Evolutionary conservation across 2,888 invertebrate genomes (phyloP).

Genomic region (Stenchaetothrips biformis): DNA sequence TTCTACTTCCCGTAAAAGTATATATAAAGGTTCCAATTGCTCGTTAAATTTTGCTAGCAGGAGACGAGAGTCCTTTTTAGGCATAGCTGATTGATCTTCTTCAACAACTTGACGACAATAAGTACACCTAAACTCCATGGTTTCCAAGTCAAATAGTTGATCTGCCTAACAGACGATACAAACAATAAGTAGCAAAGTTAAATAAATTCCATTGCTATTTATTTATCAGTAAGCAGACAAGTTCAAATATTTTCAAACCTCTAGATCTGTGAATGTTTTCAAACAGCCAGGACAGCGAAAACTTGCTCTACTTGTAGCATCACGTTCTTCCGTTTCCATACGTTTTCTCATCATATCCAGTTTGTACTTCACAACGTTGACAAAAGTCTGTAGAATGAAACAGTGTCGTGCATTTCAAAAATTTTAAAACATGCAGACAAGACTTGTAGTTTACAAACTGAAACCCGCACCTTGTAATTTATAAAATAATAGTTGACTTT

Average conservation of each 20-base stretch:
- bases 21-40: conserved; percentile 87
- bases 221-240: conserved; percentile 28
- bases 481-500: conserved; percentile 97
- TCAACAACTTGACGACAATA: conserved; percentile 85
- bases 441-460: neutral
- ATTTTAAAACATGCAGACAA: neutral
- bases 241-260: conserved; percentile 52
- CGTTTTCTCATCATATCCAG: conserved; percentile 91
- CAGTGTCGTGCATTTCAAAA: neutral
- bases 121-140: conserved; percentile 83
- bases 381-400: conserved; percentile 61
- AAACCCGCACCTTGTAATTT: conserved; percentile 69
- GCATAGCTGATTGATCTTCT: conserved; percentile 89
- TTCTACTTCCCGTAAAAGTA: conserved; percentile 83
- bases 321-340: conserved; percentile 91
- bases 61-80: conserved; percentile 87
- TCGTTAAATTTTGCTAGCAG: conserved; percentile 90
- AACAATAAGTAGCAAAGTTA: conserved; percentile 18
- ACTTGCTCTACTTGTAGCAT: conserved; percentile 90
- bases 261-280: conserved; percentile 93
- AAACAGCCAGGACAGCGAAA: conserved; percentile 88
- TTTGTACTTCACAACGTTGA: conserved; percentile 96
- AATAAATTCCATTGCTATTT: neutral
- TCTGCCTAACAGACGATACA: conserved; percentile 58
- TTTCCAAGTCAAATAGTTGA: conserved; percentile 78